phyloP scores from a whole-genome alignment of 1,140 invertebrate species.

The Hylaeus anthracinus region DNA sequence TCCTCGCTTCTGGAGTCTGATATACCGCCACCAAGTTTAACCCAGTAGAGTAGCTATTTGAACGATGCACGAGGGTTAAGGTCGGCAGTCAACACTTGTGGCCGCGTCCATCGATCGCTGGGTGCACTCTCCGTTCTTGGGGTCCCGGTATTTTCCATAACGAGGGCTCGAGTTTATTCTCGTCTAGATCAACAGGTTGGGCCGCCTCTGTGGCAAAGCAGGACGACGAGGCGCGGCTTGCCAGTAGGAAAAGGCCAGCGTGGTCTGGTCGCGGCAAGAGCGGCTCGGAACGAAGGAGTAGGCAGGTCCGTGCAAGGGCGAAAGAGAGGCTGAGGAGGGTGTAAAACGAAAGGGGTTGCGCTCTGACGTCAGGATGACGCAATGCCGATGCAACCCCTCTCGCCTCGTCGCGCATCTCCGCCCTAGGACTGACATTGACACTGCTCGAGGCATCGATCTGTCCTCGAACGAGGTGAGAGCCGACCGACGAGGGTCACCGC shows the following conservation, averaged over 20 bases:
- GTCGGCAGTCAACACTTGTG: neutral
- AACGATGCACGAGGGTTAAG: neutral
- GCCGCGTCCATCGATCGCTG: constrained; percentile 39
- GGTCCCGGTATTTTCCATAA: constrained; percentile 67
- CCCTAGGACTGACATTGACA: constrained; percentile 73
- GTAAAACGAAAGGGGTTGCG: constrained; percentile 47
- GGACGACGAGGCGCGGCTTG: constrained; percentile 31
- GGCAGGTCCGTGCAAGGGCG: constrained; percentile 32
- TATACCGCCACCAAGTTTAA: too few species aligned
- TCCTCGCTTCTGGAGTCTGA: too few species aligned
- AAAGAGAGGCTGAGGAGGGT: neutral
- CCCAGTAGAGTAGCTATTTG: too few species aligned
- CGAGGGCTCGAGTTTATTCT: constrained; percentile 61
- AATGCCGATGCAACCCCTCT: constrained; percentile 51
- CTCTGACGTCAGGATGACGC: constrained; percentile 70
- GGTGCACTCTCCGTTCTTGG: neutral
- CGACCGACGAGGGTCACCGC: constrained; percentile 51
- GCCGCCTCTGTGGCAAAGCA: constrained; percentile 9
- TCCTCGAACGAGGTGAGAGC: constrained; percentile 53
- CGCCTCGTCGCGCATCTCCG: constrained; percentile 48
- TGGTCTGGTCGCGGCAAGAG: neutral
- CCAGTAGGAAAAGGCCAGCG: constrained; percentile 1
- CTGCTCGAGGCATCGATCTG: constrained; percentile 65
- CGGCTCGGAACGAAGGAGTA: neutral
- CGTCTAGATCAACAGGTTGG: constrained; percentile 71